These are phyloP conservation scores for Microcebus tavaratra DNA, from an alignment of 2,113 vertebrate genomes.

Conservation along the genomic window DNA sequence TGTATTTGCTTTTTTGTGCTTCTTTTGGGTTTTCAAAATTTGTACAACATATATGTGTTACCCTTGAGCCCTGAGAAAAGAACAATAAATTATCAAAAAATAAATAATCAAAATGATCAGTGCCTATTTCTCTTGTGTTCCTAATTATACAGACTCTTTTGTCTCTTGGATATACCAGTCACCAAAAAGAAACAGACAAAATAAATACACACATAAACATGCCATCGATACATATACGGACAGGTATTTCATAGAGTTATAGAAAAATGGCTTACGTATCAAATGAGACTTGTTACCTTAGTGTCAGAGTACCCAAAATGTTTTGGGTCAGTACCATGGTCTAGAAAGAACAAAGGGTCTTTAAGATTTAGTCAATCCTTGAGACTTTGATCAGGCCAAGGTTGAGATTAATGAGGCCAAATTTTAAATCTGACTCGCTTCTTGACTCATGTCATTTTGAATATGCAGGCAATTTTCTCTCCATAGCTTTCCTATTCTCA, in stretches of 20 bases:
- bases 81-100: background rate
- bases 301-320: background rate
- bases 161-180: background rate
- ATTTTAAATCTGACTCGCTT: slow-evolving; percentile 4
- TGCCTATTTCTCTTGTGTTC: background rate
- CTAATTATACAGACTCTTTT: slow-evolving; percentile 1
- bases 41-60: background rate
- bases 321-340: background rate
- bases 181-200: slow-evolving; percentile 27
- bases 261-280: background rate
- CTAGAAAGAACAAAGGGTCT: background rate
- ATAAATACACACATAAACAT: background rate
- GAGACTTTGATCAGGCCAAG: background rate
- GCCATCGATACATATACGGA: background rate
- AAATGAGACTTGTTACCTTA: background rate
- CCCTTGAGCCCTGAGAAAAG: background rate
- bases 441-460: slow-evolving; percentile 1
- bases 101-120: background rate
- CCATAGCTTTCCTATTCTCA: background rate
- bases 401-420: background rate
- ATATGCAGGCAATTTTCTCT: background rate
- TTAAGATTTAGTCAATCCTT: background rate
- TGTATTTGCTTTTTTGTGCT: background rate
- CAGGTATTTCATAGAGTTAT: background rate
- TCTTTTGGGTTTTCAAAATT: slow-evolving; percentile 22